phyloP scores from a whole-genome alignment of 2,113 vertebrate genomes.

The Spheniscus mendiculus region DNA sequence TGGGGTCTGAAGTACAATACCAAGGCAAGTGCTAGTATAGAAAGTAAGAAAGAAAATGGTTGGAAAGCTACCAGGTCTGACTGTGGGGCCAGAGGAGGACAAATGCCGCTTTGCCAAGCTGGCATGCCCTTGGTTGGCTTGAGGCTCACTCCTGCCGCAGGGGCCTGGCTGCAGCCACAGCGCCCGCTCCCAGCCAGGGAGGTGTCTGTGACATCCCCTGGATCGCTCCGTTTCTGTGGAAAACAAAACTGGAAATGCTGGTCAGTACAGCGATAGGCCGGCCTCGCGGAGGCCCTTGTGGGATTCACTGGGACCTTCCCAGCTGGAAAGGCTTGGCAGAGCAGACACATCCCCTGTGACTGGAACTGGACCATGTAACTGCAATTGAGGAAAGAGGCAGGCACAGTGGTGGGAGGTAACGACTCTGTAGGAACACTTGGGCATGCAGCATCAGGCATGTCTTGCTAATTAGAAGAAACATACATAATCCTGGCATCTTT shows the following conservation, averaged over 20 bases:
- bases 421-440: neutral
- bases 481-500: neutral
- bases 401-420: neutral
- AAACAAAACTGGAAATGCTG: neutral
- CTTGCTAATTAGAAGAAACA: neutral
- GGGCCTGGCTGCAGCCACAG: neutral
- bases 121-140: neutral
- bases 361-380: neutral
- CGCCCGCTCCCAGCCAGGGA: neutral
- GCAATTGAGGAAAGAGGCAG: neutral
- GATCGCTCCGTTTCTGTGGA: rapidly evolving
- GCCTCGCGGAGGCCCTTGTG: neutral
- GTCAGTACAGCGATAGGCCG: rapidly evolving
- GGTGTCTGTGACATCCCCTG: neutral
- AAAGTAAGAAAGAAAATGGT: neutral
- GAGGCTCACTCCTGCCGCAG: neutral
- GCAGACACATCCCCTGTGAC: neutral
- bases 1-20: neutral
- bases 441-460: rapidly evolving
- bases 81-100: neutral
- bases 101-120: neutral
- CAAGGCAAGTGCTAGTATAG: neutral
- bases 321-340: neutral
- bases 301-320: neutral
- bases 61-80: neutral